Evolutionary conservation across 2,113 vertebrate genomes (phyloP), one percentile per base, ranked within the genome.

Genomic region (Trogon surrucura): DNA sequence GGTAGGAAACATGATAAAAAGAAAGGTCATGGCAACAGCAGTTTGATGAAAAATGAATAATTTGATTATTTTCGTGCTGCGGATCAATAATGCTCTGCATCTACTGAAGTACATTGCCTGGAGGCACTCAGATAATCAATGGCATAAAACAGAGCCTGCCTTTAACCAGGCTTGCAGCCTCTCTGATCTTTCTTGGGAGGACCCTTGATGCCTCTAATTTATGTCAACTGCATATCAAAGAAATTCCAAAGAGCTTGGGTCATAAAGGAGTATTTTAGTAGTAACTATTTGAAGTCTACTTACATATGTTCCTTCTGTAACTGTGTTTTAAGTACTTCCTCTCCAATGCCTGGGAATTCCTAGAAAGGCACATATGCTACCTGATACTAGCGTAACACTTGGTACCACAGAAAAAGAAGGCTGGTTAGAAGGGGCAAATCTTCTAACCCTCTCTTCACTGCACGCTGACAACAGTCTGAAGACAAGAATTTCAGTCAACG

Each of bases 161-260:
- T 98, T 98, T 90, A 97, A 96, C 88, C 61, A 77, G 92, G 96
- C 97, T 95, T 87, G 87, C 92, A 97, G 96, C 85, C 89, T 98
- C 97, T 98, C 98, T 98, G 98, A 98, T 98, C 98, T 98, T 98
- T 98, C 96, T 93, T 95, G 96, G 97, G 96, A 93, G 61, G 91
- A 97, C 93, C 91, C 96, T 98, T 98, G 98, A 98, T 85, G 98
- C 97, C 96, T 99, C 98, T 99, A 98, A 99, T 98, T 98, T 97
- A 98, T 98, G 98, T 98, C 98, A 98, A 98, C 97, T 97, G 97
- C 97, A 97, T 98, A 98, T 98, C 98, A 98, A 98, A 98, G 97
- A 98, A 98, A 99, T 99, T 98, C 98, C 98, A 97, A 95, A 81
- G 78, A 95, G 97, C 95, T 97, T 98, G 96, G 93, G 97, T 98